Evolutionary conservation across 2,113 vertebrate species (phyloP).

Genomic region (Apodemus sylvaticus): DNA sequence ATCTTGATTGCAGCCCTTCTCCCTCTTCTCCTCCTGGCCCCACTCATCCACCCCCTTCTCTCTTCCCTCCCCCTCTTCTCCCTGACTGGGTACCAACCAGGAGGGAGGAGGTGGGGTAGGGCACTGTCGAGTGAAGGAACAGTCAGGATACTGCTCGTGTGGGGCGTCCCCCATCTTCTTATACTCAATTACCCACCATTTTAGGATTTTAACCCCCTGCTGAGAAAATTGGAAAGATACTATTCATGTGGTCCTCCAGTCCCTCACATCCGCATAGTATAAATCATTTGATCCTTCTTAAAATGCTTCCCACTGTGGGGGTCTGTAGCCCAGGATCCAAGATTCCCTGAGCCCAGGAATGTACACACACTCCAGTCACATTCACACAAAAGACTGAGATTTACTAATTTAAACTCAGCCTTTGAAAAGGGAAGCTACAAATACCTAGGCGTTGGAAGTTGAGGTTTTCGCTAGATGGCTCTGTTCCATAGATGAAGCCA

Average conservation of each 20-base stretch:
- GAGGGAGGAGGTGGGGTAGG: not conserved
- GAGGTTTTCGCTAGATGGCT: not conserved
- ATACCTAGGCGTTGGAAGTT: not conserved
- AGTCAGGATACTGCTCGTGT: no score
- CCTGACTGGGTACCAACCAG: not conserved
- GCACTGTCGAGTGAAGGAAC: not conserved
- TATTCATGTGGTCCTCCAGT: not conserved
- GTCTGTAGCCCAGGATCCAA: not conserved
- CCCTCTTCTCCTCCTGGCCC: no score
- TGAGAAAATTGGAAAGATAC: not conserved
- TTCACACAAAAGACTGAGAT: not conserved
- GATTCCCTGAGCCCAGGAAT: not conserved
- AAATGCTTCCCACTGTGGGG: not conserved
- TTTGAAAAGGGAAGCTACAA: not conserved
- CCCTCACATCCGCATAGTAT: not conserved
- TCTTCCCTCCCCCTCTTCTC: no score
- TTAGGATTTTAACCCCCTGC: not conserved
- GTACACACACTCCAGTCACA: not conserved
- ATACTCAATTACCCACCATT: not conserved
- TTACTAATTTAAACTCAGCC: not conserved
- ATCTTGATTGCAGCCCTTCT: no score
- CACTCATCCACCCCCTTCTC: no score
- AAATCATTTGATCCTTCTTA: not conserved
- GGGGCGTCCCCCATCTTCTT: not conserved
- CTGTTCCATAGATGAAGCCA: not conserved